Evolutionary conservation across 1,140 invertebrate genomes (phyloP).

Genomic region (Sipha flava): DNA sequence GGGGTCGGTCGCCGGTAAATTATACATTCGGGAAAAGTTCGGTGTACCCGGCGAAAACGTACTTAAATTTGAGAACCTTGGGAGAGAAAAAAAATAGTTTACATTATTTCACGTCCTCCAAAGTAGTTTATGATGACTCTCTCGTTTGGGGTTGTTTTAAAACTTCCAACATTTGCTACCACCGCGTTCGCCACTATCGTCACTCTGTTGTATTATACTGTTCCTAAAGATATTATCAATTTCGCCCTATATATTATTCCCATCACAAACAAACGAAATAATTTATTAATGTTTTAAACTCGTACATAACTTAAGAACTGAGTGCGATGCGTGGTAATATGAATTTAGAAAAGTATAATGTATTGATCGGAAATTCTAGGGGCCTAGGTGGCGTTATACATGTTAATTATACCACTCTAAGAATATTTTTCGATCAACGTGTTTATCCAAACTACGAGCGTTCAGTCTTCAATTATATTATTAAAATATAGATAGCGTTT

Average conservation of each 20-base stretch:
- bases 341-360: neutral
- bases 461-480: too few relatives aligned
- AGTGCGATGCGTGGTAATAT: neutral
- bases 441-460: too few relatives aligned
- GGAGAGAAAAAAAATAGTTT: conserved; percentile 1
- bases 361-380: neutral
- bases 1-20: neutral
- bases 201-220: neutral
- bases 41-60: neutral
- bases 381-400: neutral
- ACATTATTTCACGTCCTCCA: conserved; percentile 1
- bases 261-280: neutral
- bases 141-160: neutral
- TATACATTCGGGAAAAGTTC: conserved; percentile 6
- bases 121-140: conserved; percentile 11
- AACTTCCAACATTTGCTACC: neutral
- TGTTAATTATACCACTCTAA: neutral
- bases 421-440: neutral
- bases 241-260: neutral
- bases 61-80: neutral
- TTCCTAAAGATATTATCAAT: neutral
- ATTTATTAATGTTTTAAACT: neutral
- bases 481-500: too few relatives aligned
- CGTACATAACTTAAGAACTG: neutral
- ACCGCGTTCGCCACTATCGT: neutral